phyloP scores from a whole-genome alignment of 1,140 invertebrate species.

The Lepidotrigona ventralis region DNA sequence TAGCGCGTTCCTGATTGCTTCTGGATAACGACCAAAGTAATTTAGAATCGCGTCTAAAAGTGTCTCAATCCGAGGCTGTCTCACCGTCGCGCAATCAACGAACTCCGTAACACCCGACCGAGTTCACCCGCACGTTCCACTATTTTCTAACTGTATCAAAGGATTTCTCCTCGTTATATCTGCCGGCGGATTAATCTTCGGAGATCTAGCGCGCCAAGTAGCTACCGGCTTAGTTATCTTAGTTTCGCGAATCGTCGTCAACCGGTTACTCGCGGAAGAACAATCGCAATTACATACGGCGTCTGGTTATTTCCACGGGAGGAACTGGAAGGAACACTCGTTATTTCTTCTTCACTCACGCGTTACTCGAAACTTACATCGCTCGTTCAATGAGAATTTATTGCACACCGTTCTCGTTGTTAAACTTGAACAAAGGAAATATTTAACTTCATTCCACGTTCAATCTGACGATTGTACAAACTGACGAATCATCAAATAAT shows the following conservation, averaged over 20 bases:
- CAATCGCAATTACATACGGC: constrained; percentile 6
- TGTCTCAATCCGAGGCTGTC: neutral
- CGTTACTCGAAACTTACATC: neutral
- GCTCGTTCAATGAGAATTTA: neutral
- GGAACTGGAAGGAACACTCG: constrained; percentile 1
- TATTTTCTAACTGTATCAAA: neutral
- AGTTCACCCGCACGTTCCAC: neutral
- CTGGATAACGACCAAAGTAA: no score
- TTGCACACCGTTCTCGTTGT: no score
- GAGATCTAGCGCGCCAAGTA: neutral
- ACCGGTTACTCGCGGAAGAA: neutral
- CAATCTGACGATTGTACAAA: neutral
- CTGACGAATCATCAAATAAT: neutral
- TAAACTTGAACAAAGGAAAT: no score
- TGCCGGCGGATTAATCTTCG: neutral
- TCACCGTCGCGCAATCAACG: constrained; percentile 14
- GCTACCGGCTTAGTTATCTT: constrained; percentile 1
- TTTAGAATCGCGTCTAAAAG: neutral
- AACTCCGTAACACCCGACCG: no score
- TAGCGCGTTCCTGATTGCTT: no score
- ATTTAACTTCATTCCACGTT: neutral
- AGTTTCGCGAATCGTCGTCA: neutral
- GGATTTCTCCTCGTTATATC: constrained; percentile 6
- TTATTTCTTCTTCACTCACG: neutral
- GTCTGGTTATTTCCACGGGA: constrained; percentile 1